These are phyloP conservation scores for Tyto alba DNA, from an alignment of 2,113 vertebrate species.

Conservation along the genomic window DNA sequence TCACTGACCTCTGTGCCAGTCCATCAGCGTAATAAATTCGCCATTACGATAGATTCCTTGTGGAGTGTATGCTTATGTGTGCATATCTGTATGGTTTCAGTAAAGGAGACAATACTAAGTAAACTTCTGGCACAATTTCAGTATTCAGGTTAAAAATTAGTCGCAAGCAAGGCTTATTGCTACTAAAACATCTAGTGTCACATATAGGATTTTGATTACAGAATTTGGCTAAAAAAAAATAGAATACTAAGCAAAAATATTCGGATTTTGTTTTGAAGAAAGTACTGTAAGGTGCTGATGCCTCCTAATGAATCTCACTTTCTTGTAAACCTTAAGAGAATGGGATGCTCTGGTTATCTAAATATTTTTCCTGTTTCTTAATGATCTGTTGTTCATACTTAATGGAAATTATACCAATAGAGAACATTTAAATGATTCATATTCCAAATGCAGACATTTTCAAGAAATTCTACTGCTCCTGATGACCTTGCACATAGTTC, in stretches of 20 bases:
- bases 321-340: background rate
- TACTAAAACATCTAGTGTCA: background rate
- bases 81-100: background rate
- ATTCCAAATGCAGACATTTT: background rate
- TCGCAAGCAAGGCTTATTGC: fast-evolving
- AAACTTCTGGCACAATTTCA: background rate
- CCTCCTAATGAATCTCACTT: background rate
- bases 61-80: background rate
- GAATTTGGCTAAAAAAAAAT: background rate
- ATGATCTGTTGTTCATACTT: background rate
- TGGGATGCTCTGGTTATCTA: background rate
- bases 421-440: background rate
- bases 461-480: background rate
- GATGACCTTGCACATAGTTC: background rate
- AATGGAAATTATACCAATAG: background rate
- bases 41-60: background rate
- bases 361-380: background rate
- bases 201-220: background rate
- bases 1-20: background rate
- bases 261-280: background rate
- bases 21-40: background rate
- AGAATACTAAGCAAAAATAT: background rate
- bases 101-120: background rate
- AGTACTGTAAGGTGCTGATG: background rate
- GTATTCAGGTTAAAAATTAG: background rate